phyloP scores from a whole-genome alignment of 1,140 invertebrate genomes.

The Camponotus floridanus region DNA sequence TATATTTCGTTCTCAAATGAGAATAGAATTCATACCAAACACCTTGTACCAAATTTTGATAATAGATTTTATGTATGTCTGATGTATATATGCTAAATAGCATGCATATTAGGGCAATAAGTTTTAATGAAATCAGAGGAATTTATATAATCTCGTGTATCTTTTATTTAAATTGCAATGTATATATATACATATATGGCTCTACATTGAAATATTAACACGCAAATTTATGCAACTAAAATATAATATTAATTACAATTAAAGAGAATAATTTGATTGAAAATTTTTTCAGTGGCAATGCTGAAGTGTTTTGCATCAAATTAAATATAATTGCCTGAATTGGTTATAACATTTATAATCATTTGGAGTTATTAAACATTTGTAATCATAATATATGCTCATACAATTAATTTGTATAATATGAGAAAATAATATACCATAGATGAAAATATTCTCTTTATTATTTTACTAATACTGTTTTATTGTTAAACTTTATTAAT shows the following conservation, averaged over 20 bases:
- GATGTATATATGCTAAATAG: slow-evolving; percentile 51
- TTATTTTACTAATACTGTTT: slow-evolving; percentile 55
- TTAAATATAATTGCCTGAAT: slow-evolving; percentile 57
- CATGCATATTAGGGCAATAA: slow-evolving; percentile 64
- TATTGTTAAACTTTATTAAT: slow-evolving; percentile 52
- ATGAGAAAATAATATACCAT: slow-evolving; percentile 40
- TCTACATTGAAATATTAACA: slow-evolving; percentile 46
- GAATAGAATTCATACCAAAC: slow-evolving; percentile 26
- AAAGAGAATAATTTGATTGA: slow-evolving; percentile 42
- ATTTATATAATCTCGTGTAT: slow-evolving; percentile 20
- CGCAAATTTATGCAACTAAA: background rate
- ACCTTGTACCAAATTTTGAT: slow-evolving; percentile 53
- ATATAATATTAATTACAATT: slow-evolving; percentile 31
- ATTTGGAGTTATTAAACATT: slow-evolving; percentile 41
- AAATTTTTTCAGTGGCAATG: slow-evolving; percentile 57
- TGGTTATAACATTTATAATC: slow-evolving; percentile 62
- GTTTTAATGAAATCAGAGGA: slow-evolving; percentile 54
- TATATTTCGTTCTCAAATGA: slow-evolving; percentile 27
- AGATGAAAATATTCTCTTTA: slow-evolving; percentile 40
- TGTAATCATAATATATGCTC: slow-evolving; percentile 64
- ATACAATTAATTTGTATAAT: slow-evolving; percentile 49
- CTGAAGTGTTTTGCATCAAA: slow-evolving; percentile 65
- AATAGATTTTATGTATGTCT: slow-evolving; percentile 43
- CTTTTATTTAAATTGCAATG: slow-evolving; percentile 57
- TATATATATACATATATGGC: background rate